A percentile compares a stretch with the other conserved stretches of the same genome.
Evolutionary conservation across 1,140 invertebrate genomes (phyloP).

Genomic region (Caerostris darwini): DNA sequence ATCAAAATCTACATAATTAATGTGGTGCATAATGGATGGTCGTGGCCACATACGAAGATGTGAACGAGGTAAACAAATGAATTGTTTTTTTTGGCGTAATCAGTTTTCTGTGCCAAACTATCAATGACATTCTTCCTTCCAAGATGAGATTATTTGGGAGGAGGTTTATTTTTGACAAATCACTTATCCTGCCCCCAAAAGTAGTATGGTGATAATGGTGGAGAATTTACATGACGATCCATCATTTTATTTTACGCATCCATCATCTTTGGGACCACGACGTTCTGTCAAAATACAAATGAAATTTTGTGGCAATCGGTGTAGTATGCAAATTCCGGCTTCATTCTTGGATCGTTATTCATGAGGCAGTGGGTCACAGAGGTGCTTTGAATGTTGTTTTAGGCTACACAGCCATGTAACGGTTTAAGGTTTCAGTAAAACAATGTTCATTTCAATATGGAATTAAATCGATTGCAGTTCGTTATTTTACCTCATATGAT

Average conservation of each 20-base stretch:
- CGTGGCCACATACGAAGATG: not conserved
- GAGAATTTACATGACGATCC: not conserved
- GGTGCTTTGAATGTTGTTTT: not conserved
- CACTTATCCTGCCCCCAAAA: not conserved
- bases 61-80: no score
- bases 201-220: not conserved
- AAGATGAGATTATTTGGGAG: not conserved
- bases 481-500: no score
- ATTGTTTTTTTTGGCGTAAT: not conserved
- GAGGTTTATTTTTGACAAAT: slow-evolving; percentile 1
- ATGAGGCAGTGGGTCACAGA: not conserved
- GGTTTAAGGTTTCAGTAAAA: no score
- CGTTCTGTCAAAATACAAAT: not conserved
- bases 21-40: not conserved
- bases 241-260: not conserved
- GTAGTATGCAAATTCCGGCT: not conserved
- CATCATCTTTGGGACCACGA: not conserved
- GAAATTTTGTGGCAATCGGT: not conserved
- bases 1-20: not conserved
- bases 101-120: not conserved
- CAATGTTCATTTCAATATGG: no score
- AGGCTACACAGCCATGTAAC: no score
- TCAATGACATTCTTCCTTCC: not conserved
- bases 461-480: no score
- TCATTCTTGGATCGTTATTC: not conserved